Base-by-base conservation (phyloP, 2,888 invertebrate genomes). In the Micoletzkya japonica region DNA sequence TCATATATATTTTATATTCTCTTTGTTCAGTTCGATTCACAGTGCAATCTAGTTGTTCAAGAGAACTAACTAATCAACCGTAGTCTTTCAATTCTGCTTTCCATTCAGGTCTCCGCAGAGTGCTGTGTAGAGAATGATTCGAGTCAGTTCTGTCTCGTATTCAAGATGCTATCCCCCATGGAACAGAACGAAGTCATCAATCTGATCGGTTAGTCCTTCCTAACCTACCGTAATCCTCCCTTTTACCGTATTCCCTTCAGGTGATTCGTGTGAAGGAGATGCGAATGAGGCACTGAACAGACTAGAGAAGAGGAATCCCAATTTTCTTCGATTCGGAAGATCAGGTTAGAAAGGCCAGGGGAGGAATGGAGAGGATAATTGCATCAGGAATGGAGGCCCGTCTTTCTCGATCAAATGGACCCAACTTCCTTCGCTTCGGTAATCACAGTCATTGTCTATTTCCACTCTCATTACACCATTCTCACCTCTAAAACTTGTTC, bases 241-340 rank as follows among this genome's bases (percentile, higher is more conserved):
- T 28, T 2, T 34, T 36, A 64, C 17, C 28, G 6, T 50, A 20
- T n/a, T 28, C 1, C 10, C 2, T 37, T 0, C 37, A 75, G 81
- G 81, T 58, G 79, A 80, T 49, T 77, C 76, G 71, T 82, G 82
- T 70, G 76, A 80, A 34, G 81, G 78, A 66, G 79, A 82, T 67
- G 75, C 75, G 49, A 77, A 79, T 17, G 74, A 73, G 59, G 80
- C 77, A 26, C 67, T 79, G 58, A 78, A 79, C 63, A 74, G 70
- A 57, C 78, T 82, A 79, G 81, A 82, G 66, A 84, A 84, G 72
- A 77, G 83, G 70, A 83, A 83, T 73, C 83, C 83, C 6, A 84
- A 83, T 74, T 84, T 84, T 70, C 81, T 84, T 74, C 74, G 84
- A 72, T 84, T 80, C 70, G 84, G 84, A 56, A 73, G 83, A 57